A percentile compares a stretch with the other conserved stretches of the same genome.
Evolutionary conservation across 2,888 invertebrate species (phyloP).

Genomic region (Glaucopsyche alexis): DNA sequence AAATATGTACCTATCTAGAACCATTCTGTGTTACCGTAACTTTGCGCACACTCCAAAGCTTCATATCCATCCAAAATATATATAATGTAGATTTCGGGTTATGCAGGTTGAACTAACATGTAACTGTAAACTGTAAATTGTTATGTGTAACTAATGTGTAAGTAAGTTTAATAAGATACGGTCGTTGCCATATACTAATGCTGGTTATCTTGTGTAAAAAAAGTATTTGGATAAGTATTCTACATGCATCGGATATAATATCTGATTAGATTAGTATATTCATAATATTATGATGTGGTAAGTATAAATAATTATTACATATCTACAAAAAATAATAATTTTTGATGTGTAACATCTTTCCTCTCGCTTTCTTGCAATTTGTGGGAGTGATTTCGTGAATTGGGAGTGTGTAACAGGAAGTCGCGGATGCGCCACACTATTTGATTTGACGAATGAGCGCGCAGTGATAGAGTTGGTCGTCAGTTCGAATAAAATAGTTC

Average conservation of each 20-base stretch:
- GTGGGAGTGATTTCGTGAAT: too few species aligned
- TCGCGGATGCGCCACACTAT: too few species aligned
- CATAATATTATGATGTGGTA: neutral
- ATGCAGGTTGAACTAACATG: constrained; percentile 5
- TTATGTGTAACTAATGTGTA: neutral
- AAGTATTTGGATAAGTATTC: too few species aligned
- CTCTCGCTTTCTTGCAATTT: too few species aligned
- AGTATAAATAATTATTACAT: neutral
- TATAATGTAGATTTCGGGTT: neutral
- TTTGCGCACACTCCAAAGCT: neutral
- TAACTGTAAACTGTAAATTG: too few species aligned
- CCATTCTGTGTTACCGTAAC: constrained; percentile 3
- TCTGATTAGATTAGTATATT: neutral
- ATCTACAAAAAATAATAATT: too few species aligned
- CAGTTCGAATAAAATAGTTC: too few species aligned
- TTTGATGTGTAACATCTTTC: too few species aligned
- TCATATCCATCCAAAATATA: constrained; percentile 24
- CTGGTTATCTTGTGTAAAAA: neutral
- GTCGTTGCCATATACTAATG: constrained; percentile 1
- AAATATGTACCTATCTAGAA: constrained; percentile 7
- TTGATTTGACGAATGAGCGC: too few species aligned
- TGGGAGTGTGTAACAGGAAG: too few species aligned
- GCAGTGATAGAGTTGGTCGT: too few species aligned
- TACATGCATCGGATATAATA: too few species aligned
- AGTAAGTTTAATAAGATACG: neutral